Base-by-base conservation (phyloP, 2,113 vertebrate species). In the Toxostoma redivivum region DNA sequence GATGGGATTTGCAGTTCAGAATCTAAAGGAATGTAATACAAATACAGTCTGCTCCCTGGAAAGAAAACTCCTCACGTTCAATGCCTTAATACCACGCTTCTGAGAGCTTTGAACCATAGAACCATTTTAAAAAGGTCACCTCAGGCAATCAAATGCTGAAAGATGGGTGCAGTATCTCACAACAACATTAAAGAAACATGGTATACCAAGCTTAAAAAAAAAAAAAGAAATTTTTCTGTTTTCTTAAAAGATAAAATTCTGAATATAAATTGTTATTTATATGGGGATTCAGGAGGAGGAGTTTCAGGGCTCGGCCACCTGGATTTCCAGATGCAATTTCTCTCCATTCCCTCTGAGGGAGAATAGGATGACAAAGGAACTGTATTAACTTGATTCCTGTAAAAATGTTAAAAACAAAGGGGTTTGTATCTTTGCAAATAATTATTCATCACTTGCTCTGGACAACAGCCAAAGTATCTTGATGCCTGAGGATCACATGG, bases 361-460 rank as follows among this genome's bases (percentile, higher is more conserved):
- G 58, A 69, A 60, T 42, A 90, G 91, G 84, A 88, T 45, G 35
- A 53, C 33, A 77, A 92, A 92, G 82, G 40, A 80, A 65, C 54
- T 69, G 84, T 91, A 85, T 95, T 96, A 76, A 91, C 33, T 70
- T 94, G 64, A 90, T 96, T 95, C 94, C 95, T 94, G 57, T 96
- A 94, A 88, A 94, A 73, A 91, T 92, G 70, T 86, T 96, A 86
- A 92, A 93, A 94, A 70, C 76, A 92, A 95, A 91, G 30, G 45
- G 31, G 10, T 78, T 92, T 96, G 60, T 91, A 79, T 88, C 66
- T 92, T 76, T 57, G 53, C 60, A 53, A 44, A 1, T 50, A 56
- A 60, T 79, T 70, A 70, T 72, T 92, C 86, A 65, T 96, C 76
- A 23, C 77, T 90, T 95, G 69, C 77, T 95, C 86, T 90, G 94